Evolutionary conservation across 2,797 vertebrate species (phyloP).

Genomic region (Alauda arvensis): DNA sequence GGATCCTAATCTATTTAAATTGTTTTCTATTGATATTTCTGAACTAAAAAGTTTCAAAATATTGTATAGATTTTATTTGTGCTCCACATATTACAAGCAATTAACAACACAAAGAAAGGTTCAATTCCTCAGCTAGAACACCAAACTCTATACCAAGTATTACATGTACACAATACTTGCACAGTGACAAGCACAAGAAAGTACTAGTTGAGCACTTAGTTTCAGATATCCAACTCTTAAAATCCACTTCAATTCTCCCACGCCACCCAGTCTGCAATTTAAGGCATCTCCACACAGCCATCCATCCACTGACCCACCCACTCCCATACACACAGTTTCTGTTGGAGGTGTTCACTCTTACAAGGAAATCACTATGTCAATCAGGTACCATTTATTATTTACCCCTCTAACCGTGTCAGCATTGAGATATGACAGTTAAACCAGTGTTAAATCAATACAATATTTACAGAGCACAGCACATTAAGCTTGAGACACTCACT

Average conservation of each 20-base stretch:
- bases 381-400: constrained; percentile 75
- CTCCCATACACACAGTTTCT: constrained; percentile 74
- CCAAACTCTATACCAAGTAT: constrained; percentile 56
- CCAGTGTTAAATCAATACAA: constrained; percentile 87
- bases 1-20: constrained; percentile 29
- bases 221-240: constrained; percentile 73
- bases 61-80: constrained; percentile 65
- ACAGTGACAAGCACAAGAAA: constrained; percentile 61
- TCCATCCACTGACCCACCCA: constrained; percentile 43
- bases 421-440: constrained; percentile 79
- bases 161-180: constrained; percentile 63
- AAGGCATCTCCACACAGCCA: constrained; percentile 81
- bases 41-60: constrained; percentile 59
- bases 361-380: constrained; percentile 62
- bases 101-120: constrained; percentile 42
- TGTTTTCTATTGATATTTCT: constrained; percentile 41
- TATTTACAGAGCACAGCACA: constrained; percentile 89
- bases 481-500: constrained; percentile 77
- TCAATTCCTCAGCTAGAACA: constrained; percentile 60
- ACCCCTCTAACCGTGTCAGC: constrained; percentile 81
- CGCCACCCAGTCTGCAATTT: constrained; percentile 75
- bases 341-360: constrained; percentile 68
- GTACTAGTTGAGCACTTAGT: constrained; percentile 60
- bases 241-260: constrained; percentile 80
- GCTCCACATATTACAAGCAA: constrained; percentile 61